Evolutionary conservation across 1,140 invertebrate species (phyloP), one percentile per base, ranked within the genome.

Genomic region (Centruroides vittatus): DNA sequence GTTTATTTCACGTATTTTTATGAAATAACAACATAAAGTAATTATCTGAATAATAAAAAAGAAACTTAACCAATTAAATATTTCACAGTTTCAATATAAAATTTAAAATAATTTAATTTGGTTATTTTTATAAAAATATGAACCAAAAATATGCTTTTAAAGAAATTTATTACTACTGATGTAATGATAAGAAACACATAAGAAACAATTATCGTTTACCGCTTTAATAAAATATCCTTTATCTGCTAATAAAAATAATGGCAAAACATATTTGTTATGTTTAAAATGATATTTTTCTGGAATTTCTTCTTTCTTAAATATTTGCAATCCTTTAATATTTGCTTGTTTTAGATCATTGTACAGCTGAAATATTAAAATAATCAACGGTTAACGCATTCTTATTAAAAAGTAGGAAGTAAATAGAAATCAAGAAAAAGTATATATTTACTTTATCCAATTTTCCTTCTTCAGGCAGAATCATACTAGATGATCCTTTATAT

Each of bases 231-330:
- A 55, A 50, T 70, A 73, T n/a, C 71, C 70, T 51, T 71, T 67
- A 6, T 73, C 70, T 5, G 72, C 64, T 6, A 72, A 62, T 8
- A 73, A 6, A 13, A 74, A 13, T 10, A 75, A 65, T 9, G 70
- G 69, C 13, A 62, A 57, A 34, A 73, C 70, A 47, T 70, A 60
- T 1, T 63, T 55, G 51, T 72, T 70, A 53, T 70, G 52, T 56
- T 67, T 70, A 57, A 69, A 69, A 49, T 74, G 72, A 57, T 66
- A 73, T n/a, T 67, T 51, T 5, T 62, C 65, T 35, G 74, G 73
- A 46, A 75, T 70, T 8, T 72, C 70, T 41, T 63, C 60, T 65
- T 71, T 73, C n/a, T 61, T 65, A 58, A 73, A 75, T 1, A 73
- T 69, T 12, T 34, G 13, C 3, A 67, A 12, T 48, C 62, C 61